A percentile compares a stretch with the other conserved stretches of the same genome.
phyloP scores from a whole-genome alignment of 2,888 invertebrate genomes.

The Agrenia bidenticulata region DNA sequence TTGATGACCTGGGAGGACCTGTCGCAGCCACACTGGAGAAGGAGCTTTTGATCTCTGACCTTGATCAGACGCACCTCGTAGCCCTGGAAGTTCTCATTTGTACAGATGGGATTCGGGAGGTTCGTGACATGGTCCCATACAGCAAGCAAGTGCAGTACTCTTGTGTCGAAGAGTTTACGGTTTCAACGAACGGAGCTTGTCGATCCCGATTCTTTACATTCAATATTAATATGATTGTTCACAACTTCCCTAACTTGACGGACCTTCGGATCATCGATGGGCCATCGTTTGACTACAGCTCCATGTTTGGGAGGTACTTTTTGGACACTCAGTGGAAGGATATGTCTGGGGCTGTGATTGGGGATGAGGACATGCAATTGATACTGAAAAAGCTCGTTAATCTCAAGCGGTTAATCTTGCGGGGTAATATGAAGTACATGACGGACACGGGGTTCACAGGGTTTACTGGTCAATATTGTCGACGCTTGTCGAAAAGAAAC shows the following conservation, averaged over 20 bases:
- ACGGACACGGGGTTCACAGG: constrained; percentile 39
- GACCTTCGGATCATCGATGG: constrained; percentile 29
- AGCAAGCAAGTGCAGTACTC: background rate
- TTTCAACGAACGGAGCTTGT: constrained; percentile 11
- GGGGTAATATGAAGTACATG: constrained; percentile 27
- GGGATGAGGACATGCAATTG: constrained; percentile 32
- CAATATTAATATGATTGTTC: constrained; percentile 19
- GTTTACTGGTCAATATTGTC: background rate
- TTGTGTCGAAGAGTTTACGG: constrained; percentile 7
- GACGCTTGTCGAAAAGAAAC: background rate
- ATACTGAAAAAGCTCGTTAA: constrained; percentile 14
- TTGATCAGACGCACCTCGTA: constrained; percentile 18
- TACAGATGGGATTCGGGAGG: constrained; percentile 21
- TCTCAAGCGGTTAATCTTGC: constrained; percentile 22
- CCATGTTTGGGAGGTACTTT: background rate
- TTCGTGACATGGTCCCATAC: constrained; percentile 27
- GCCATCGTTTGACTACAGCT: background rate
- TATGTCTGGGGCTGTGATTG: constrained; percentile 21
- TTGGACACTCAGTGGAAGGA: background rate
- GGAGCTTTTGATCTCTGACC: background rate
- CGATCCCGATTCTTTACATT: constrained; percentile 25
- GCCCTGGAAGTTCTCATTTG: constrained; percentile 23
- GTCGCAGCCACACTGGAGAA: constrained; percentile 8
- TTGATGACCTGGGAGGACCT: constrained; percentile 28
- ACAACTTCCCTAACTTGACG: constrained; percentile 26